Percentiles rank a stretch among this genome's conserved stretches.
Evolutionary conservation across 2,888 invertebrate genomes (phyloP).

Genomic region (Ichneumoninae sp.): DNA sequence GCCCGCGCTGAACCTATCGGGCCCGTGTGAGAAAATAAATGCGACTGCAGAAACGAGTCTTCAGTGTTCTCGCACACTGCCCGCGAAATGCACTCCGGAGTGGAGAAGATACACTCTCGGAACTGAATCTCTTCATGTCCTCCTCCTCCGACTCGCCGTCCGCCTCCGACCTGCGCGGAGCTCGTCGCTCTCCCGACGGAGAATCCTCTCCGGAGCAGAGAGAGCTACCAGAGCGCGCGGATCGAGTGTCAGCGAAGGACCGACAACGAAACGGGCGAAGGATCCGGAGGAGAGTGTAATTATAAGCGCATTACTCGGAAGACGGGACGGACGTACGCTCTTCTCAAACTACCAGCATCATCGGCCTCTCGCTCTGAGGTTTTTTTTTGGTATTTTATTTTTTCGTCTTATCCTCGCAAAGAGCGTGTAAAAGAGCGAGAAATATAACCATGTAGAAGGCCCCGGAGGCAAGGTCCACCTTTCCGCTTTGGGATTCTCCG

Average conservation of each 20-base stretch:
- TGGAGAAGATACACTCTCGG: conserved; percentile 17
- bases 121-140: conserved; percentile 53
- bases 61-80: conserved; percentile 41
- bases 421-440: conserved; percentile 29
- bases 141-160: conserved; percentile 48
- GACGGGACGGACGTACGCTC: conserved; percentile 62
- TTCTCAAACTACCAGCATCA: conserved; percentile 48
- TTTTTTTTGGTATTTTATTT: not conserved
- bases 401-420: conserved; percentile 20
- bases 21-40: conserved; percentile 29
- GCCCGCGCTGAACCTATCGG: conserved; percentile 70
- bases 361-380: conserved; percentile 4
- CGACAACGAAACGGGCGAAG: conserved; percentile 28
- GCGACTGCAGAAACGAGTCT: conserved; percentile 3
- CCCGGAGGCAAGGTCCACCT: conserved; percentile 23
- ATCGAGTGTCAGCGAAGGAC: conserved; percentile 67
- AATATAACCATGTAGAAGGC: not conserved
- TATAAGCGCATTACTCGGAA: conserved; percentile 79
- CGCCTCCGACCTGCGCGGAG: conserved; percentile 28
- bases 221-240: conserved; percentile 55
- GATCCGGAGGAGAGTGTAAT: conserved; percentile 76
- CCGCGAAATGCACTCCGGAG: conserved; percentile 55
- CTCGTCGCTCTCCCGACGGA: conserved; percentile 39
- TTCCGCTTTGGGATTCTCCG: conserved; percentile 41
- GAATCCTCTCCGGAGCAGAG: conserved; percentile 13